A percentile compares a stretch with the other conserved stretches of the same genome.
phyloP scores from a whole-genome alignment of 2,797 vertebrate species.

The Chelidonichthys spinosus region DNA sequence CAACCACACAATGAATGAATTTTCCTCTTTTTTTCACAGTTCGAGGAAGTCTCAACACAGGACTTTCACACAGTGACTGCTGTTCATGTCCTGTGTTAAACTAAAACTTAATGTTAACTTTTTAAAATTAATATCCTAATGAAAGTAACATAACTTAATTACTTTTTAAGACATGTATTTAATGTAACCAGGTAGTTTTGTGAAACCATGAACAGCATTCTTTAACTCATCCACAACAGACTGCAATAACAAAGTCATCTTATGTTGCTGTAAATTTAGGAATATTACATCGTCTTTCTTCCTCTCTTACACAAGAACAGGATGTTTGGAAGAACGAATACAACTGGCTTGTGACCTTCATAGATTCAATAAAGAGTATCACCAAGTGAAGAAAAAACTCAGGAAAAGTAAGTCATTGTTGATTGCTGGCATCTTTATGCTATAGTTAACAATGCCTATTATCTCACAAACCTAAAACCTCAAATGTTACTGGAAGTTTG shows the following conservation, averaged over 20 bases:
- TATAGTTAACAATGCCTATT: background rate
- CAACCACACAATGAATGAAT: background rate
- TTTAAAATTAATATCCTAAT: background rate
- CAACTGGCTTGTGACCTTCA: background rate
- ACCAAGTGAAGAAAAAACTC: background rate
- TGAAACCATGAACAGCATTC: background rate
- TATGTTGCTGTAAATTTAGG: background rate
- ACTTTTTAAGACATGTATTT: background rate
- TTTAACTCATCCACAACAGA: background rate
- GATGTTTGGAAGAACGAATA: background rate
- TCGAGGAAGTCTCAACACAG: background rate
- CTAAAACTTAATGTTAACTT: background rate
- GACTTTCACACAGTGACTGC: background rate
- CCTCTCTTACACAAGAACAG: background rate
- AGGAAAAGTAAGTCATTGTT: background rate
- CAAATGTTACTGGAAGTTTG: background rate
- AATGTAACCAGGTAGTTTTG: background rate
- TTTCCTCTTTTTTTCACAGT: background rate
- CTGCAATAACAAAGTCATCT: background rate
- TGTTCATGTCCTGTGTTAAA: background rate
- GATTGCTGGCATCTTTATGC: background rate
- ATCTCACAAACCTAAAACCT: background rate
- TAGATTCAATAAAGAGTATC: background rate
- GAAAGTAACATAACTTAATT: background rate
- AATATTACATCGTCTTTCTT: background rate